These are phyloP conservation scores for Falcunculus frontatus DNA, from an alignment of 2,113 vertebrate species.

Conservation along the genomic window DNA sequence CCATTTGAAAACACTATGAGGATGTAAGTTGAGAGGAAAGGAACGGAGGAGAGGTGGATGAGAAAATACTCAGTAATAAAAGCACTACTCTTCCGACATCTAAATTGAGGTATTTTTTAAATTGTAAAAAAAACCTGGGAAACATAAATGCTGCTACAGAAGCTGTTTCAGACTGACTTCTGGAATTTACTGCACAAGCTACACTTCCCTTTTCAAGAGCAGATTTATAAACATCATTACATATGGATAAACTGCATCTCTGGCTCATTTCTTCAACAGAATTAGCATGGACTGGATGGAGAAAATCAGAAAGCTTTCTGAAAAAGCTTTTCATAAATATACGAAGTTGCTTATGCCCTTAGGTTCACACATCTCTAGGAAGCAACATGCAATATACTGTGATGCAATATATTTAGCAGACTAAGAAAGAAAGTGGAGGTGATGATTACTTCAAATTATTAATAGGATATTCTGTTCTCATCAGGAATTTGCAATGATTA, in stretches of 20 bases:
- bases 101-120: background rate
- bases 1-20: background rate
- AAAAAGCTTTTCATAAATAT: background rate
- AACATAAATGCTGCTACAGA: background rate
- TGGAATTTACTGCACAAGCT: background rate
- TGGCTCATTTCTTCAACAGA: background rate
- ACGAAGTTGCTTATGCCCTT: background rate
- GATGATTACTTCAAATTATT: slow-evolving; percentile 13
- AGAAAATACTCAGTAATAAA: background rate
- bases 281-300: background rate
- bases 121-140: background rate
- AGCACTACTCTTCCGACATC: rapidly evolving
- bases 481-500: slow-evolving; percentile 3
- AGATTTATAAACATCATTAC: background rate
- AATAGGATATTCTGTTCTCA: background rate
- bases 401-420: background rate
- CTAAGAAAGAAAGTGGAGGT: background rate
- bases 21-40: background rate
- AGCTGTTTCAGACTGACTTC: background rate
- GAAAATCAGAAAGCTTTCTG: background rate
- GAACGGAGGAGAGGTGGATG: background rate
- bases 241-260: background rate
- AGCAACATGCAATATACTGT: background rate
- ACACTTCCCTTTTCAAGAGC: background rate
- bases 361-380: background rate